These are phyloP conservation scores for Egretta garzetta DNA, from an alignment of 2,113 vertebrate genomes.

Conservation along the genomic window DNA sequence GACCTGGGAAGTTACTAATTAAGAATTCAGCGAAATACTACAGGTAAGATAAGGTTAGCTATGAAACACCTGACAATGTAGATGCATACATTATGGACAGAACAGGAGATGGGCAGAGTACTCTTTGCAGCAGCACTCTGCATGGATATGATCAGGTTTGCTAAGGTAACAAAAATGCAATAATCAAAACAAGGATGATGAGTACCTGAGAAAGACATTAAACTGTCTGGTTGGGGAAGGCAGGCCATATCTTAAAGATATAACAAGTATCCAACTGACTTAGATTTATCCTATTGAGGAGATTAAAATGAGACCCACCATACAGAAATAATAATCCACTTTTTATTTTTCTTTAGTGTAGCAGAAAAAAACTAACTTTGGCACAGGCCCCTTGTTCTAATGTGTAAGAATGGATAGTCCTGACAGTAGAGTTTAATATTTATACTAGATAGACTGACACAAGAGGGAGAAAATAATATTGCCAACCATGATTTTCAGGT, in stretches of 20 bases:
- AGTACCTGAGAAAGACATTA: not conserved
- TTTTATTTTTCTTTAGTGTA: not conserved
- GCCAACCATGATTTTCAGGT: not conserved
- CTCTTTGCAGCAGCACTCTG: not conserved
- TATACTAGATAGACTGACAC: not conserved
- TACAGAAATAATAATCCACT: not conserved
- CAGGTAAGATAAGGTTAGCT: not conserved
- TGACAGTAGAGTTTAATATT: not conserved
- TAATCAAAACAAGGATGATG: not conserved
- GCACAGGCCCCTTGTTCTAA: not conserved
- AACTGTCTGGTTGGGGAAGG: not conserved
- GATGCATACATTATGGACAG: not conserved
- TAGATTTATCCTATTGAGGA: not conserved
- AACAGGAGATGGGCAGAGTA: not conserved
- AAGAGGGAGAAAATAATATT: not conserved
- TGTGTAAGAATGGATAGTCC: not conserved
- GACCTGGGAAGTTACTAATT: not conserved
- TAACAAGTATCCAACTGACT: not conserved
- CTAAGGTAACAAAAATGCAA: not conserved
- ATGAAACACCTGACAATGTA: not conserved
- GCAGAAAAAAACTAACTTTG: not conserved
- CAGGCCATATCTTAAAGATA: not conserved
- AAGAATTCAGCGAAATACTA: rapidly evolving
- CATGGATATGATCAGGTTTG: not conserved
- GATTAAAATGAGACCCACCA: not conserved